Evolutionary conservation across 2,888 invertebrate genomes (phyloP).

Genomic region (Pseudanteris insignis): DNA sequence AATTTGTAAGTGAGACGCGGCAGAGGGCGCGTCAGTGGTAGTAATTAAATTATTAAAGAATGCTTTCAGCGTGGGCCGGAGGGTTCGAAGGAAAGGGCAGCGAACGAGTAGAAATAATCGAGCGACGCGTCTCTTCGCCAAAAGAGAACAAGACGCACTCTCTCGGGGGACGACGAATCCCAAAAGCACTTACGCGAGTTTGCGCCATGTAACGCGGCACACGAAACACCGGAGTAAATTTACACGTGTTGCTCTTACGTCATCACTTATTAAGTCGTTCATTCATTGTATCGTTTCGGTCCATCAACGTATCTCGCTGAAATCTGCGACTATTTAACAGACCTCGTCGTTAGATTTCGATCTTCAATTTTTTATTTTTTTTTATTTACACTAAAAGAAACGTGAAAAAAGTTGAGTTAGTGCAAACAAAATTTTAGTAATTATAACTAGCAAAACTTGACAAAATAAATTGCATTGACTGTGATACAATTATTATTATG

Average conservation of each 20-base stretch:
- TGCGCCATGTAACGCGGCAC: slow-evolving; percentile 17
- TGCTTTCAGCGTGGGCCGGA: slow-evolving; percentile 42
- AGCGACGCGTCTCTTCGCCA: slow-evolving; percentile 31
- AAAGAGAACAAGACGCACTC: slow-evolving; percentile 38
- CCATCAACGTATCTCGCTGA: not conserved
- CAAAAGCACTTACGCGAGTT: slow-evolving; percentile 38
- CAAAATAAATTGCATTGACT: no score
- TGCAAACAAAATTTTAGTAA: no score
- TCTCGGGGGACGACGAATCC: slow-evolving; percentile 32
- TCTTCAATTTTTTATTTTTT: no score
- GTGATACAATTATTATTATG: no score
- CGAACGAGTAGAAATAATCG: slow-evolving; percentile 42
- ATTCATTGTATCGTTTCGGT: slow-evolving; percentile 1
- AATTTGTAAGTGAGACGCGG: slow-evolving; percentile 27
- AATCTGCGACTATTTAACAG: no score
- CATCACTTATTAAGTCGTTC: slow-evolving; percentile 16
- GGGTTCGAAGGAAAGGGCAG: slow-evolving; percentile 37
- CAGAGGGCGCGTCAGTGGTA: slow-evolving; percentile 23
- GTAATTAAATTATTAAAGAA: slow-evolving; percentile 47
- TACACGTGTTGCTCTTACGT: slow-evolving; percentile 32
- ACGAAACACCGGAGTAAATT: slow-evolving; percentile 29
- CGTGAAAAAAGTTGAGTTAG: no score
- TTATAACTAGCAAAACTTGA: no score
- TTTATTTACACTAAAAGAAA: no score
- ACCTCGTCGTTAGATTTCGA: no score